These are phyloP conservation scores for Heliconius hewitsoni DNA, from an alignment of 1,140 invertebrate species.

Conservation along the genomic window DNA sequence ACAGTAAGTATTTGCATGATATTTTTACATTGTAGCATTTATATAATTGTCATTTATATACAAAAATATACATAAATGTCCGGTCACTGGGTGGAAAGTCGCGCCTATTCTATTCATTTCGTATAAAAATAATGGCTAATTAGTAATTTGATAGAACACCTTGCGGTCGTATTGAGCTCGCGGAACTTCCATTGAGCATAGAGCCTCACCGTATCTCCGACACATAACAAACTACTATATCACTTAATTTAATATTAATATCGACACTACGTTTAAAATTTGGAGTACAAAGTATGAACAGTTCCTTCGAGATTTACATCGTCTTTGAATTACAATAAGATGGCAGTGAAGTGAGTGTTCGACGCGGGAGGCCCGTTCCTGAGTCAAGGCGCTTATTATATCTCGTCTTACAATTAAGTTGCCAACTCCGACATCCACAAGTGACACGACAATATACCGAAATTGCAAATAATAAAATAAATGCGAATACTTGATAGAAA, in stretches of 20 bases:
- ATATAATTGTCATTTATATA: conserved; percentile 76
- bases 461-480: not conserved
- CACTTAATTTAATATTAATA: conserved; percentile 9
- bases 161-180: conserved; percentile 51
- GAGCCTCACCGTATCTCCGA: not conserved
- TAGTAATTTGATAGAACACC: conserved; percentile 60
- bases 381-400: conserved; percentile 2
- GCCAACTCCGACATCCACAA: not conserved
- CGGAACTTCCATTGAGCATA: conserved; percentile 54
- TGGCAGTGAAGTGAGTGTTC: conserved; percentile 3
- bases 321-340: not conserved
- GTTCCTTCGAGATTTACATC: not conserved
- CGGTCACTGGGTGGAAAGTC: conserved; percentile 48
- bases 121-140: conserved; percentile 71
- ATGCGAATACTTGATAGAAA: not conserved
- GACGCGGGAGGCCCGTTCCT: not conserved
- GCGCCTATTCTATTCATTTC: conserved; percentile 47
- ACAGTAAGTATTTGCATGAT: conserved; percentile 65
- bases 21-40: conserved; percentile 71
- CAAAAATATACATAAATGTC: conserved; percentile 79
- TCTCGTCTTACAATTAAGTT: not conserved
- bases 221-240: conserved; percentile 6
- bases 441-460: not conserved
- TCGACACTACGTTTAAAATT: conserved; percentile 2
- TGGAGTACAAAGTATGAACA: not conserved